Percentiles rank a stretch among this genome's conserved stretches.
Evolutionary conservation across 1,140 invertebrate genomes (phyloP).

Genomic region (Caerostris extrusa): DNA sequence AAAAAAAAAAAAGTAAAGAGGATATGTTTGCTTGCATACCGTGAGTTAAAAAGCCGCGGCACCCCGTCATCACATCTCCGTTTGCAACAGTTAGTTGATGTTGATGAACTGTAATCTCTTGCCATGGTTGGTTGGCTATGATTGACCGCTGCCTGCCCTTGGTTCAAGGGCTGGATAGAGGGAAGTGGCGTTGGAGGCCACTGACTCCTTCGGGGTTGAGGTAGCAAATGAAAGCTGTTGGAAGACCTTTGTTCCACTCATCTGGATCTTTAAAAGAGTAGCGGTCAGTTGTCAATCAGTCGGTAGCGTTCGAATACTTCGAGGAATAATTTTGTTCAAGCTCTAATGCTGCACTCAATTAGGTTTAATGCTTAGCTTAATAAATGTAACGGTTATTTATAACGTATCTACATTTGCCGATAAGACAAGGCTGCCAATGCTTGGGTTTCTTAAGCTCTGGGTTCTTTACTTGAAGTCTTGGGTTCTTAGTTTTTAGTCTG

Average conservation of each 20-base stretch:
- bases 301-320: background rate
- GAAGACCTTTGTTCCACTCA: background rate
- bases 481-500: too few species aligned
- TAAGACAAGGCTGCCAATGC: too few species aligned
- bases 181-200: slow-evolving; percentile 50
- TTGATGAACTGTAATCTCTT: slow-evolving; percentile 61
- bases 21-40: background rate
- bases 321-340: background rate
- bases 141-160: slow-evolving; percentile 61
- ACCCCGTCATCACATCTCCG: slow-evolving; percentile 12
- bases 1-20: background rate
- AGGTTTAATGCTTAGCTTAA: too few species aligned
- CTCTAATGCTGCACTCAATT: too few species aligned
- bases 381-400: too few species aligned
- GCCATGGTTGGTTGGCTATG: slow-evolving; percentile 24
- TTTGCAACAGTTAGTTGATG: slow-evolving; percentile 22
- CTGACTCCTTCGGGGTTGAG: slow-evolving; percentile 45
- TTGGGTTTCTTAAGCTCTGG: too few species aligned
- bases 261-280: background rate
- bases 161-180: background rate
- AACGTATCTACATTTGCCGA: too few species aligned
- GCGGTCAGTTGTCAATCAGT: background rate
- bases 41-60: too few species aligned
- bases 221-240: background rate
- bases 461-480: too few species aligned